phyloP scores from a whole-genome alignment of 1,140 invertebrate genomes.

The Philopotamus ludificatus region DNA sequence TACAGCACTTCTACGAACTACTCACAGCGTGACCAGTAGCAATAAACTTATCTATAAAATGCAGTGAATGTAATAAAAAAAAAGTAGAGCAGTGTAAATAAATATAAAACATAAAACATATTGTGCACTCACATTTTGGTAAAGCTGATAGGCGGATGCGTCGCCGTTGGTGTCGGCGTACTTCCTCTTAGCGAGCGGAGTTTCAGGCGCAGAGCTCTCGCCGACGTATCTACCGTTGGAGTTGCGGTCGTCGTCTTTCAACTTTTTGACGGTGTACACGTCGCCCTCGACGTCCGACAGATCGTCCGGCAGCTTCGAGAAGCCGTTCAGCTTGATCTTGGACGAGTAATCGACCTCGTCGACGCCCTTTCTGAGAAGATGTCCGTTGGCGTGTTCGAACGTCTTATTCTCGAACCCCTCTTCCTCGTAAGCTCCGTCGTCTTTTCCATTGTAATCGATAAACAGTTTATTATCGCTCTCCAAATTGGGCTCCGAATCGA shows the following conservation, averaged over 20 bases:
- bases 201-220: constrained; percentile 14
- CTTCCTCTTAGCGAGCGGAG: constrained; percentile 31
- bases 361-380: constrained; percentile 47
- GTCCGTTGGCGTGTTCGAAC: constrained; percentile 54
- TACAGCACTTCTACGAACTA: no score
- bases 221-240: constrained; percentile 10
- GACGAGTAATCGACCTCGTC: constrained; percentile 32
- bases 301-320: constrained; percentile 45
- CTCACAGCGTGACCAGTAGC: no score
- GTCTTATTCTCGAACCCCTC: constrained; percentile 56
- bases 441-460: constrained; percentile 34
- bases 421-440: constrained; percentile 40
- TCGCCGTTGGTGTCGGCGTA: constrained; percentile 31
- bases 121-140: constrained; percentile 34
- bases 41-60: no score
- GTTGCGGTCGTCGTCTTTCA: constrained; percentile 11
- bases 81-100: no score
- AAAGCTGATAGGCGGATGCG: constrained; percentile 4
- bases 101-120: no score
- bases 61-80: no score
- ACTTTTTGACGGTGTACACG: neutral
- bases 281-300: constrained; percentile 19
- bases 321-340: constrained; percentile 26
- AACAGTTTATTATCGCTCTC: constrained; percentile 34
- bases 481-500: constrained; percentile 37